These are phyloP conservation scores for Phasia obesa DNA, from an alignment of 2,888 invertebrate genomes.

Conservation along the genomic window DNA sequence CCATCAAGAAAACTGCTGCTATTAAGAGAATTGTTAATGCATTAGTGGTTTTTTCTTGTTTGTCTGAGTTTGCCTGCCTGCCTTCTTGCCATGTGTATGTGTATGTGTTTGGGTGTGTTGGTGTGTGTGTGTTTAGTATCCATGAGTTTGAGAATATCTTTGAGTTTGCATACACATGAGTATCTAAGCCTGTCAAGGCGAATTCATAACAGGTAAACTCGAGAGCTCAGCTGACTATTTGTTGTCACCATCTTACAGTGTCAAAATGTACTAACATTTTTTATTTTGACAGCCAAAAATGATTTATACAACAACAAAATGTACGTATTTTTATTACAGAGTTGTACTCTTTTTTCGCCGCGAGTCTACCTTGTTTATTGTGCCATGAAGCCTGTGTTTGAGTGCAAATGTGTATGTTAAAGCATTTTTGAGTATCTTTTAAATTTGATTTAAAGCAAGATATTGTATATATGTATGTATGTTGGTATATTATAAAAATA, in stretches of 20 bases:
- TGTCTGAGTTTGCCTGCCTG: neutral
- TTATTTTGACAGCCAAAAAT: too few species aligned
- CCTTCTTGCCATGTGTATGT: slow-evolving; percentile 3
- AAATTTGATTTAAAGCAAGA: slow-evolving; percentile 69
- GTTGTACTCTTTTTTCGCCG: too few species aligned
- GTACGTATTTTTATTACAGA: too few species aligned
- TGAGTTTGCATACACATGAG: slow-evolving; percentile 1
- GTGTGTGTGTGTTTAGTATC: slow-evolving; percentile 12
- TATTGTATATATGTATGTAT: slow-evolving; percentile 35
- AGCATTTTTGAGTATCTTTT: slow-evolving; percentile 67
- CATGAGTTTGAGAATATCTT: slow-evolving; percentile 30
- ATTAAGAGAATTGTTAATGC: slow-evolving; percentile 51
- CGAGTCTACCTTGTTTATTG: too few species aligned
- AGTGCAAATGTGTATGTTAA: slow-evolving; percentile 49
- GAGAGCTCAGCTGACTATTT: too few species aligned
- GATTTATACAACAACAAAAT: too few species aligned
- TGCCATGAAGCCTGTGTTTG: too few species aligned
- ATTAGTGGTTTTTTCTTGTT: slow-evolving; percentile 55
- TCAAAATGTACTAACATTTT: too few species aligned
- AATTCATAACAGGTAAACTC: too few species aligned
- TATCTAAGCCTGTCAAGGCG: too few species aligned
- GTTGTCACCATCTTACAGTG: too few species aligned
- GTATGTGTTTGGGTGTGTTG: neutral
- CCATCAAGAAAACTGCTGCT: slow-evolving; percentile 51
- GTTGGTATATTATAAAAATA: slow-evolving; percentile 9